Evolutionary conservation across 2,888 invertebrate species (phyloP).

Genomic region (Chymomyza fuscimana): DNA sequence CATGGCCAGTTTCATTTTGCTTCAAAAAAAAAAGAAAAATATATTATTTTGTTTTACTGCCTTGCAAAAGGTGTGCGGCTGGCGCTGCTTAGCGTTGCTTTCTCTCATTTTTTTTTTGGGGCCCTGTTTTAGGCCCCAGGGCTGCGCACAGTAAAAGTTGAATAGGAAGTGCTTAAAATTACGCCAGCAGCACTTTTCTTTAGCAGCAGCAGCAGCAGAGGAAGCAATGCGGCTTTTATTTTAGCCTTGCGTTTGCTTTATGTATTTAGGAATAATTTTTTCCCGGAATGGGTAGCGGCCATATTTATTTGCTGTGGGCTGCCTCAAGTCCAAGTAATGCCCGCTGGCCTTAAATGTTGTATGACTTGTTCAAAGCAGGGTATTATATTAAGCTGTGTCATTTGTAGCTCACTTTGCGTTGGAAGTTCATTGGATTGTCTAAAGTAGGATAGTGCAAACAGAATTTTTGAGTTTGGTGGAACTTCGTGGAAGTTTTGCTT

Average conservation of each 20-base stretch:
- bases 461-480: background rate
- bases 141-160: constrained; percentile 48
- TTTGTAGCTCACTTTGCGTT: constrained; percentile 1
- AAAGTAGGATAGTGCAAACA: background rate
- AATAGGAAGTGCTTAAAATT: constrained; percentile 70
- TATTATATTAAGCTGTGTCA: constrained; percentile 5
- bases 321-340: background rate
- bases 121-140: constrained; percentile 16
- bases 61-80: constrained; percentile 3
- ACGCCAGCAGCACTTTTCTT: constrained; percentile 61
- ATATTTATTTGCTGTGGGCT: constrained; percentile 7
- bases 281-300: background rate
- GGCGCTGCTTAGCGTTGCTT: constrained; percentile 9
- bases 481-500: background rate
- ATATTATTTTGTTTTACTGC: background rate
- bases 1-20: constrained; percentile 2
- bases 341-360: background rate
- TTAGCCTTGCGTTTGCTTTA: constrained; percentile 27
- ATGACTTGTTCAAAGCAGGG: background rate
- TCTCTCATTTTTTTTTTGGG: constrained; percentile 21
- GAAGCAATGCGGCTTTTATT: constrained; percentile 41
- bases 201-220: constrained; percentile 30
- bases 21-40: background rate
- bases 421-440: background rate
- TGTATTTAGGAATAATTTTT: constrained; percentile 33